Evolutionary conservation across 1,140 invertebrate species (phyloP).

Genomic region (Phocides pigmalion): DNA sequence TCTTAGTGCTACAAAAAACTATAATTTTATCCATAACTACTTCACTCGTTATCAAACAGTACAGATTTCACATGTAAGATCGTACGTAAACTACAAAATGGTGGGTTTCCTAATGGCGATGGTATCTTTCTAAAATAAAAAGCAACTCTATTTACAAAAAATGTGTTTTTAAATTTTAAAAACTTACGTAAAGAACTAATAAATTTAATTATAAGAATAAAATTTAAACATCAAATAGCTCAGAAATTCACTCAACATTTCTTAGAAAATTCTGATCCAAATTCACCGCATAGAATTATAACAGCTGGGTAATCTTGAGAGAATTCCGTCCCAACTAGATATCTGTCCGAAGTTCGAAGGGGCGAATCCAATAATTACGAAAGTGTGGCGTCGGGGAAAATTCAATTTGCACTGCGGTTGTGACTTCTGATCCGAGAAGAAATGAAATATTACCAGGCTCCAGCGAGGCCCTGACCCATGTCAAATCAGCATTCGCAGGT

Average conservation of each 20-base stretch:
- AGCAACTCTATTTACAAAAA: too few species aligned
- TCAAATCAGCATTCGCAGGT: slow-evolving; percentile 80
- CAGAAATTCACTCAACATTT: neutral
- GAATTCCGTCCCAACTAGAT: slow-evolving; percentile 17
- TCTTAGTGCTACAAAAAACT: too few species aligned
- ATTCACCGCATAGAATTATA: slow-evolving; percentile 20
- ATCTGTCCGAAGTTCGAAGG: slow-evolving; percentile 32
- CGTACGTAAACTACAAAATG: too few species aligned
- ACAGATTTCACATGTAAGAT: too few species aligned
- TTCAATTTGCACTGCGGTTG: slow-evolving; percentile 69
- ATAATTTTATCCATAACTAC: too few species aligned
- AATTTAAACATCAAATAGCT: neutral
- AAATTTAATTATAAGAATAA: neutral
- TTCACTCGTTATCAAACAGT: too few species aligned
- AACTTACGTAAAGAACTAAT: neutral
- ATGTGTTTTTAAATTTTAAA: too few species aligned
- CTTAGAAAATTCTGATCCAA: slow-evolving; percentile 1
- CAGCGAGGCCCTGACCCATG: slow-evolving; percentile 66
- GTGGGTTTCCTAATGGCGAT: too few species aligned
- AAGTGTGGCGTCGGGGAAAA: slow-evolving; percentile 50
- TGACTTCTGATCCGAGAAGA: slow-evolving; percentile 62
- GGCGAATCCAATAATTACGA: slow-evolving; percentile 41
- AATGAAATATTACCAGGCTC: slow-evolving; percentile 71
- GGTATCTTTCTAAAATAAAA: too few species aligned
- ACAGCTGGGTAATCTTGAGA: slow-evolving; percentile 13